A percentile compares a stretch with the other conserved stretches of the same genome.
phyloP scores from a whole-genome alignment of 1,140 invertebrate species.

The Anthonomus grandis region DNA sequence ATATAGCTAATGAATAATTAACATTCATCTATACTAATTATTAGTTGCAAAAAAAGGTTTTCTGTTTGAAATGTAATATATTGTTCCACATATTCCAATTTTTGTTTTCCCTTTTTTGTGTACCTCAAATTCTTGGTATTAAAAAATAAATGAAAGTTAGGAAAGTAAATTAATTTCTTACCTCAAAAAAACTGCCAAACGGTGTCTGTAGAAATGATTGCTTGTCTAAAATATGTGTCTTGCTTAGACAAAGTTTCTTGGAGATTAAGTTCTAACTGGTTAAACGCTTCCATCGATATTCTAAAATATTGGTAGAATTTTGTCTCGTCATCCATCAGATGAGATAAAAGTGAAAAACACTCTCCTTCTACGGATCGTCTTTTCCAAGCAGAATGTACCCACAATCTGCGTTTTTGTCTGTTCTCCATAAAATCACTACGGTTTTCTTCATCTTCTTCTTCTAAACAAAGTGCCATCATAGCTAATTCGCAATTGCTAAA shows the following conservation, averaged over 20 bases:
- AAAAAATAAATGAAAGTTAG: background rate
- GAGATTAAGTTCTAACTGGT: conserved; percentile 18
- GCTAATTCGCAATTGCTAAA: conserved; percentile 5
- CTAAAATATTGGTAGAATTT: too few species aligned
- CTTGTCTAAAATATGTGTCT: conserved; percentile 24
- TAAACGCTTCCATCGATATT: conserved; percentile 11
- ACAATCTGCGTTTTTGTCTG: conserved; percentile 9
- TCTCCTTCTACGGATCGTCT: conserved; percentile 17
- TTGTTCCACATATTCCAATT: background rate
- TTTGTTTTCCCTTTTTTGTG: background rate
- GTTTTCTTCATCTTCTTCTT: conserved; percentile 14
- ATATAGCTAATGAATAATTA: too few species aligned
- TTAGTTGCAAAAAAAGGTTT: too few species aligned
- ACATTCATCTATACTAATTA: too few species aligned
- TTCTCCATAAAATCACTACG: background rate
- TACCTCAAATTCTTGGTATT: too few species aligned
- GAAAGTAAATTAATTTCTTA: conserved; percentile 12
- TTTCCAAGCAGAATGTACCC: conserved; percentile 19
- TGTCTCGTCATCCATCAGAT: too few species aligned
- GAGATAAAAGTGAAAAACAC: conserved; percentile 13
- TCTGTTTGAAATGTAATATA: conserved; percentile 2
- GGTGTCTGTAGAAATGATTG: conserved; percentile 16
- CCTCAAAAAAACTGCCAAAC: conserved; percentile 28
- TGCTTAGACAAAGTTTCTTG: conserved; percentile 13
- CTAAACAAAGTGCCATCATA: conserved; percentile 7